Evolutionary conservation across 2,797 vertebrate genomes (phyloP).

Genomic region (Dendrocincla fuliginosa): DNA sequence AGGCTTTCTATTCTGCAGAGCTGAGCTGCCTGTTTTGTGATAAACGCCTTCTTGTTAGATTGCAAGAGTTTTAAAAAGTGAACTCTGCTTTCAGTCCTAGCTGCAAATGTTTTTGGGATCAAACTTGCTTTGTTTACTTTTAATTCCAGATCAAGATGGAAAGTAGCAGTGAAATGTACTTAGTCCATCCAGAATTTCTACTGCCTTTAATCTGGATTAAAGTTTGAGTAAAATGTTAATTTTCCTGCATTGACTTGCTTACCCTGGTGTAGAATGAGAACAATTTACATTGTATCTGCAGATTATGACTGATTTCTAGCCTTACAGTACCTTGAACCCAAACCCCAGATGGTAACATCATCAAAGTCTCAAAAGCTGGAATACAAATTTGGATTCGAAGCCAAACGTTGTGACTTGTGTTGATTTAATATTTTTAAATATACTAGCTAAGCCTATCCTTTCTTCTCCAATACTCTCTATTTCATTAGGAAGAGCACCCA

Average conservation of each 20-base stretch:
- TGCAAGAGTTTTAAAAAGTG: neutral
- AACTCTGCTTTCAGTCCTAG: neutral
- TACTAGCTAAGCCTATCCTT: neutral
- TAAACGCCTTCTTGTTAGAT: neutral
- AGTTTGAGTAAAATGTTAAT: neutral
- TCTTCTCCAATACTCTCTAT: neutral
- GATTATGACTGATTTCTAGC: neutral
- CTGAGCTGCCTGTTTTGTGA: neutral
- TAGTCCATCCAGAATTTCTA: neutral
- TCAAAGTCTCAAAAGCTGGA: neutral
- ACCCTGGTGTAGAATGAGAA: neutral
- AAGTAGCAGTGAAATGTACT: neutral
- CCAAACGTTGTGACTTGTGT: neutral
- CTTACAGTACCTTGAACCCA: neutral
- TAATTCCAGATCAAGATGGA: neutral
- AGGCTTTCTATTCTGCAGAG: neutral
- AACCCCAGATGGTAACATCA: neutral
- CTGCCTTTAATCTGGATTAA: neutral
- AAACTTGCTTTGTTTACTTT: neutral
- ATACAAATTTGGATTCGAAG: neutral
- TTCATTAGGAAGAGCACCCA: neutral
- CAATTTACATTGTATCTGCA: neutral
- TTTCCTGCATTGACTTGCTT: neutral
- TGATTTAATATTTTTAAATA: neutral
- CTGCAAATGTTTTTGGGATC: neutral